Evolutionary conservation across 2,888 invertebrate genomes (phyloP).

Genomic region (Coelogynopora nodosa): DNA sequence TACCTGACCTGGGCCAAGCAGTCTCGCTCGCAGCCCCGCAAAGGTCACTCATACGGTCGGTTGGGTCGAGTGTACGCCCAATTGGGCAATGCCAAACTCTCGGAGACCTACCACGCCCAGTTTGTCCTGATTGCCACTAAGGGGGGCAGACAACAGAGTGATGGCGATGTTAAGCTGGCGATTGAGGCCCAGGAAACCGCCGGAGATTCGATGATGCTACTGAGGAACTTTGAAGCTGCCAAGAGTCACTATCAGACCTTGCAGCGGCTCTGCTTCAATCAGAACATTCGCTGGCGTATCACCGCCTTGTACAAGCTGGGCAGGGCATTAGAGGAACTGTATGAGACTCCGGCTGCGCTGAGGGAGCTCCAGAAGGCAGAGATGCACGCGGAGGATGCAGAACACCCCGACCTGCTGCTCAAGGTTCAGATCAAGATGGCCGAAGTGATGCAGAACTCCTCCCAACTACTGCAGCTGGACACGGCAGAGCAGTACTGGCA

Average conservation of each 20-base stretch:
- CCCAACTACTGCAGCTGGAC: neutral
- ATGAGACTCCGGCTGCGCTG: neutral
- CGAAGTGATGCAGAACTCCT: neutral
- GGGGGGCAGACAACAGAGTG: neutral
- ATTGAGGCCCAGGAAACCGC: neutral
- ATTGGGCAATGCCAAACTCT: neutral
- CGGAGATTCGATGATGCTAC: constrained; percentile 8
- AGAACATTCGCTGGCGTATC: constrained; percentile 2
- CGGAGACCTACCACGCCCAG: constrained; percentile 10
- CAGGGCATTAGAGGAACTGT: neutral
- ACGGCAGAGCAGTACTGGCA: constrained; percentile 7
- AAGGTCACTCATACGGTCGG: neutral
- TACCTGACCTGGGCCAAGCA: constrained; percentile 52
- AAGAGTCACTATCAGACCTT: neutral
- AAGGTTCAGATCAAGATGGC: neutral
- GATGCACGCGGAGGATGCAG: constrained; percentile 16
- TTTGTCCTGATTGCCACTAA: neutral
- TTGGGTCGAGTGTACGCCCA: neutral
- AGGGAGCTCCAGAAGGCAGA: neutral
- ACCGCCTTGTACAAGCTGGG: constrained; percentile 9
- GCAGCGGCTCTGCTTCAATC: neutral
- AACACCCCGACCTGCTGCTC: neutral
- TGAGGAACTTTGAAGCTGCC: neutral
- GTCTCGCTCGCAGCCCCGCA: neutral
- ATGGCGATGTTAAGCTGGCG: neutral